Base-by-base conservation (phyloP, 2,888 invertebrate species). In the Amphipyra tragopoginis region DNA sequence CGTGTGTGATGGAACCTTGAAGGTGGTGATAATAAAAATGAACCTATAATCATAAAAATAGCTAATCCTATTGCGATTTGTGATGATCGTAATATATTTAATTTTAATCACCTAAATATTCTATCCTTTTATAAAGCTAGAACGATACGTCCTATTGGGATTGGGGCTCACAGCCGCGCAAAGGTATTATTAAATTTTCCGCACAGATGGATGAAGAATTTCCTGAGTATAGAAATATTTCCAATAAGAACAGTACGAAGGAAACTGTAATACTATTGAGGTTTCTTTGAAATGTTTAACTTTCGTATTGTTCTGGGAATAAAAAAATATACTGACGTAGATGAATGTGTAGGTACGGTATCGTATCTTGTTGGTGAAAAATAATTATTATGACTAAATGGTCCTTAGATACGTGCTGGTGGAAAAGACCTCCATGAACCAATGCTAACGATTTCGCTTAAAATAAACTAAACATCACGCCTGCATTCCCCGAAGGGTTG, bases 151-250 rank as follows among this genome's bases (percentile, higher is more conserved):
- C n/a, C 34, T 36, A 53, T 14, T 26, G 49, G 0, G 1, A n/a
- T 44, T 40, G 7, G 8, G 1, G 11, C 21, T 4, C 5, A 14
- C n/a, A 26, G 15, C 33, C 36, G 13, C 33, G 45, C 33, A 45
- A 53, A 69, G 10, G 44, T 39, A 53, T 33, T 45, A 40, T 33
- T 50, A 50, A 40, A 50, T 53, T 53, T 42, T 34, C 2, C n/a
- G 29, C 38, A 42, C 9, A 34, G 33, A 54, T 6, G 36, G 45
- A 50, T 29, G 8, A 36, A 45, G 21, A 61, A 69, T 50, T 45
- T 29, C 10, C 42, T n/a, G 40, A 42, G 40, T 13, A 38, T 34
- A 34, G 15, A 67, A 67, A 39, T 49, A 50, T 60, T 66, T 67
- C 40, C 53, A 53, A 60, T 61, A 60, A 47, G 11, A 36, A 13